Conservation (phyloP, 1,140 invertebrate genomes). For the Drosophila kikkawai region DNA sequence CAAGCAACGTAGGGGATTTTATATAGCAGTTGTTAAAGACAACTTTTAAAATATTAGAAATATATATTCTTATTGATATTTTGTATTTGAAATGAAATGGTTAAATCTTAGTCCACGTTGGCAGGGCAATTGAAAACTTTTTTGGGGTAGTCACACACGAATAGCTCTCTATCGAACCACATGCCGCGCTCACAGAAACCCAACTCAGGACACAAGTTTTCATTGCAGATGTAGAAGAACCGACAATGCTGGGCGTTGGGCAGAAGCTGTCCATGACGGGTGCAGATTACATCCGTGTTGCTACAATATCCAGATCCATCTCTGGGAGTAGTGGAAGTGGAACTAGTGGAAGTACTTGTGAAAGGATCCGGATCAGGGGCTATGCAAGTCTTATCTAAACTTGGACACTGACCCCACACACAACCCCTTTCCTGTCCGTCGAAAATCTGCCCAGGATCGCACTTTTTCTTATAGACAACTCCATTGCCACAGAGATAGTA, state of each 20-base stretch:
- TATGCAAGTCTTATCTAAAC: conserved; percentile 21
- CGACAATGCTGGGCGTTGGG: conserved; percentile 55
- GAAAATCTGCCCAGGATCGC: conserved; percentile 28
- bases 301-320: conserved; percentile 4
- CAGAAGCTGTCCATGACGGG: conserved; percentile 44
- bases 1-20: neutral
- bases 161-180: conserved; percentile 57
- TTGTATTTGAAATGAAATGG: neutral
- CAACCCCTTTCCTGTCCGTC: conserved; percentile 11
- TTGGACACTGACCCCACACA: conserved; percentile 46
- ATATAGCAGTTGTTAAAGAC: too few relatives aligned
- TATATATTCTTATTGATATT: neutral
- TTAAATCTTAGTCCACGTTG: conserved; percentile 39
- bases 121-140: conserved; percentile 61
- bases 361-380: neutral
- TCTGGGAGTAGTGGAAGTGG: neutral
- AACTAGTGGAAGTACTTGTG: neutral
- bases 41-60: neutral
- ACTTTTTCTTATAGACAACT: conserved; percentile 5
- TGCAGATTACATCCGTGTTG: conserved; percentile 30
- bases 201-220: conserved; percentile 30
- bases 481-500: conserved; percentile 46
- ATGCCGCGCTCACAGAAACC: conserved; percentile 61
- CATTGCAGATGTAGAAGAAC: conserved; percentile 53
- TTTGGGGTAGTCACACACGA: conserved; percentile 41